A percentile compares a stretch with the other conserved stretches of the same genome.
These are phyloP conservation scores for Poecile montanus DNA, from an alignment of 2,797 vertebrate genomes.

Conservation along the genomic window DNA sequence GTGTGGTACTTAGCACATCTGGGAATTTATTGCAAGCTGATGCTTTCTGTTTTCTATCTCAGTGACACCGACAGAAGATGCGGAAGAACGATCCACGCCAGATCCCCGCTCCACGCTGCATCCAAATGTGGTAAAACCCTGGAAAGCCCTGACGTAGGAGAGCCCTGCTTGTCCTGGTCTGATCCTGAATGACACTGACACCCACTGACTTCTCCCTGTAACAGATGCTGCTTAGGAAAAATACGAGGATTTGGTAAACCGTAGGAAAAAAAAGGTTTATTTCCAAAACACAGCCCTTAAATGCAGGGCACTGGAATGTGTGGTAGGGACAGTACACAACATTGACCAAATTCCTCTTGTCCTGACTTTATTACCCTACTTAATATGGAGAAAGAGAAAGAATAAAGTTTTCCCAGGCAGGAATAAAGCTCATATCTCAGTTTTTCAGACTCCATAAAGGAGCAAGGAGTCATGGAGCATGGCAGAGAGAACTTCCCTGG, in stretches of 20 bases:
- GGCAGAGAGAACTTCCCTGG: not conserved
- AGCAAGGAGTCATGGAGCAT: not conserved
- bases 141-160: not conserved
- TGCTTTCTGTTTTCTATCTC: constrained; percentile 41
- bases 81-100: not conserved
- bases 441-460: not conserved
- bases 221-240: not conserved
- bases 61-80: not conserved
- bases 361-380: not conserved
- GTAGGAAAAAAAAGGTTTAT: not conserved
- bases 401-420: not conserved
- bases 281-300: not conserved
- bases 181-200: constrained; percentile 36
- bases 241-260: fast-evolving
- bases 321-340: not conserved
- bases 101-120: not conserved
- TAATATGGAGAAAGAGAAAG: not conserved
- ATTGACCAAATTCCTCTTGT: not conserved
- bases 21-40: constrained; percentile 30
- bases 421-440: not conserved
- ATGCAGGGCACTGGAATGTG: too few relatives aligned
- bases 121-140: constrained; percentile 28
- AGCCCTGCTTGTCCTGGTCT: not conserved
- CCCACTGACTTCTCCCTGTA: not conserved
- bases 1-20: constrained; percentile 33